These are phyloP conservation scores for Paragorgia papillata DNA, from an alignment of 92 coral and sea anemone genomes.

Conservation along the genomic window DNA sequence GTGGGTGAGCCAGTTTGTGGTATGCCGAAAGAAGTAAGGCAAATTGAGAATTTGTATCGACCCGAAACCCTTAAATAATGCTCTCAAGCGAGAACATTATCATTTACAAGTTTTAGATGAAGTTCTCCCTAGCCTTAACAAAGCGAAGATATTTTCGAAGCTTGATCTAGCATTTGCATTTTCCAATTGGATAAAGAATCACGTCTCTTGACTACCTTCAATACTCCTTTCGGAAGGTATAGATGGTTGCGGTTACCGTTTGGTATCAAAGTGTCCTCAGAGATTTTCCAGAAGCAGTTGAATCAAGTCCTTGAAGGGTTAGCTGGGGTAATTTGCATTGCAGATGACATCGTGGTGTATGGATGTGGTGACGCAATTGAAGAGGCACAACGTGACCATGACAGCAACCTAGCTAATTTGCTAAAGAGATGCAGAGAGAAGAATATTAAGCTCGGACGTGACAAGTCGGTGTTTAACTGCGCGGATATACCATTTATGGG, in stretches of 20 bases:
- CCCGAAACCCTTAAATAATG: not conserved
- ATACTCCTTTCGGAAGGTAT: conserved; percentile 20
- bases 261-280: conserved; percentile 43
- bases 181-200: conserved; percentile 26
- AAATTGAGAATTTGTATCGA: not conserved
- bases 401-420: not conserved
- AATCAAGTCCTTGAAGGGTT: conserved; percentile 38
- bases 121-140: conserved; percentile 41
- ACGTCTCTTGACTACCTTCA: conserved; percentile 19
- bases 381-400: conserved; percentile 40
- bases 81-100: conserved; percentile 18
- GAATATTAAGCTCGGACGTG: conserved; percentile 44
- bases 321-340: conserved; percentile 47
- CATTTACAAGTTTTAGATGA: conserved; percentile 29
- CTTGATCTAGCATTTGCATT: not conserved
- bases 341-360: conserved; percentile 58
- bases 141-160: conserved; percentile 33
- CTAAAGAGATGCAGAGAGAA: conserved; percentile 44
- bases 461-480: conserved; percentile 36
- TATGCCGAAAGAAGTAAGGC: not conserved
- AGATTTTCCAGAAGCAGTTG: conserved; percentile 41
- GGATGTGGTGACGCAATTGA: conserved; percentile 2
- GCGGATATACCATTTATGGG: conserved; percentile 29
- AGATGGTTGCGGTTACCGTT: conserved; percentile 31
- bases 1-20: not conserved